These are phyloP conservation scores for Andrena chrysosceles DNA, from an alignment of 2,888 invertebrate genomes.

Conservation along the genomic window DNA sequence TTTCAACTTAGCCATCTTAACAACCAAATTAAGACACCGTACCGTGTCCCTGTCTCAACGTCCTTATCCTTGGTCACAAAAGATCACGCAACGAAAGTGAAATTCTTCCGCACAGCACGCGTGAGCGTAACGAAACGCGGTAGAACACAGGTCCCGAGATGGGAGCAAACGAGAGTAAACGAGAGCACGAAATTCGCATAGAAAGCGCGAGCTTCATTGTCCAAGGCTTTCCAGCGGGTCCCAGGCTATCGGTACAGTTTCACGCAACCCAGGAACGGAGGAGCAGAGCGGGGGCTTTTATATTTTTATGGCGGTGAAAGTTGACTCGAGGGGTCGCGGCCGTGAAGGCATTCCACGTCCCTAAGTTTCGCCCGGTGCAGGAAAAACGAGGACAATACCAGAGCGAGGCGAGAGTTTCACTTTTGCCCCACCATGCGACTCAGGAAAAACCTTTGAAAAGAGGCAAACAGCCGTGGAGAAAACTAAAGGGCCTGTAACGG, in stretches of 20 bases:
- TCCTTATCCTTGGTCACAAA: not conserved
- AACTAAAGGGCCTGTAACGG: slow-evolving; percentile 53
- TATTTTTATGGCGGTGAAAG: slow-evolving; percentile 84
- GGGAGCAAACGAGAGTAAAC: slow-evolving; percentile 1
- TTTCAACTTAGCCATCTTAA: too few relatives aligned
- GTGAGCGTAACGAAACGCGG: not conserved
- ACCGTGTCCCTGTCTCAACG: too few relatives aligned
- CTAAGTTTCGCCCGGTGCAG: slow-evolving; percentile 76
- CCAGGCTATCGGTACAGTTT: slow-evolving; percentile 48
- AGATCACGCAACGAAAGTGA: slow-evolving; percentile 13
- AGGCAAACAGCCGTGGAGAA: slow-evolving; percentile 46
- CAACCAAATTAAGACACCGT: too few relatives aligned
- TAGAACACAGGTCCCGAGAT: too few relatives aligned
- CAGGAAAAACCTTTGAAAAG: slow-evolving; percentile 50
- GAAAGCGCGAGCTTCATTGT: slow-evolving; percentile 39
- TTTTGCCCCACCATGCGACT: slow-evolving; percentile 70
- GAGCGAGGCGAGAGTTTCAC: slow-evolving; percentile 77
- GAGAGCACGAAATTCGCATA: not conserved
- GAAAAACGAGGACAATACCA: slow-evolving; percentile 81
- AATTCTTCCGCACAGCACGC: slow-evolving; percentile 8
- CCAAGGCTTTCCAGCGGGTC: slow-evolving; percentile 22
- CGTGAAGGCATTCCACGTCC: slow-evolving; percentile 76
- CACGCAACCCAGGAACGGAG: slow-evolving; percentile 59
- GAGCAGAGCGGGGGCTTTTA: slow-evolving; percentile 76
- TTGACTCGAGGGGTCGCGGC: slow-evolving; percentile 79